phyloP scores from a whole-genome alignment of 2,113 vertebrate genomes.

The Dryoscopus gambensis region DNA sequence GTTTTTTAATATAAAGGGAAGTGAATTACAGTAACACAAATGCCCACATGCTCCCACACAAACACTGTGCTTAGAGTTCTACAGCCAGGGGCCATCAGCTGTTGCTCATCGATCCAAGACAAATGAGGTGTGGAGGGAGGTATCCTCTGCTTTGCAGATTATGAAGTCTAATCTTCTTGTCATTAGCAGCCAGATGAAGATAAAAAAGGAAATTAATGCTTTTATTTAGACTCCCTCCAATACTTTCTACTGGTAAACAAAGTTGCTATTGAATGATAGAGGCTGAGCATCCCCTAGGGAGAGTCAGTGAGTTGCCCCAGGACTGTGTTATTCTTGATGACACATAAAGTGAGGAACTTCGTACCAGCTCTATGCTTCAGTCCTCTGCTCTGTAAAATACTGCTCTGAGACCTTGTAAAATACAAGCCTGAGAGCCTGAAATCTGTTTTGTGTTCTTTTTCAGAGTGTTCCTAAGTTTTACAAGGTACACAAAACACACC shows the following conservation, averaged over 20 bases:
- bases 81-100: neutral
- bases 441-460: neutral
- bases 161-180: neutral
- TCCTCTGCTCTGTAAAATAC: slow-evolving; percentile 23
- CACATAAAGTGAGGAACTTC: neutral
- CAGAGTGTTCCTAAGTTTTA: neutral
- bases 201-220: neutral
- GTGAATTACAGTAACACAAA: neutral
- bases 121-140: neutral
- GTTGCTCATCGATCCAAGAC: neutral
- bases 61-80: neutral
- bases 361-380: neutral
- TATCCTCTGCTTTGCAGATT: neutral
- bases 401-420: neutral
- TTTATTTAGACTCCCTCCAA: slow-evolving; percentile 24
- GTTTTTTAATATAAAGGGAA: neutral
- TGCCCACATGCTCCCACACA: neutral
- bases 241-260: neutral
- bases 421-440: neutral
- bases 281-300: neutral
- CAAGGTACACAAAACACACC: neutral
- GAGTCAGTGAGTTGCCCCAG: neutral
- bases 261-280: neutral
- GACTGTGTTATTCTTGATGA: slow-evolving; percentile 10
- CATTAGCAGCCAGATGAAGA: neutral